phyloP scores from a whole-genome alignment of 2,113 vertebrate species.

The Narcine bancroftii region DNA sequence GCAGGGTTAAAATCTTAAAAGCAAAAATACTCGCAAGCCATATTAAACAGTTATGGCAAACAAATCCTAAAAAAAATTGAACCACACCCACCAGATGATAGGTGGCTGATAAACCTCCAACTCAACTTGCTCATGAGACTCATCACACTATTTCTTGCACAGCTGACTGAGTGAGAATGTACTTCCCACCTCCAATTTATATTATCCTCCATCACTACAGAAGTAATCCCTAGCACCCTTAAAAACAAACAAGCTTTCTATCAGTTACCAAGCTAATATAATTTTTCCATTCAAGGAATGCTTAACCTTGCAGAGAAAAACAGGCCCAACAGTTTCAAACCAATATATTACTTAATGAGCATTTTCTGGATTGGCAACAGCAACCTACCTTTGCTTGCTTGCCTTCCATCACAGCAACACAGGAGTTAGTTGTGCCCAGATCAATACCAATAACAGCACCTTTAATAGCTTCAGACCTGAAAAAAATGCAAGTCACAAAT shows the following conservation, averaged over 20 bases:
- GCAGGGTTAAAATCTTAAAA: neutral
- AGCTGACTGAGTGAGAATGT: rapidly evolving
- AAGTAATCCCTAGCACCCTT: too few relatives aligned
- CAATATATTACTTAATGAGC: slow-evolving; percentile 37
- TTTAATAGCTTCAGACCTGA: slow-evolving; percentile 90
- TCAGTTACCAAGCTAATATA: neutral
- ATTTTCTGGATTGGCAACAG: neutral
- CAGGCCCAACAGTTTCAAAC: neutral
- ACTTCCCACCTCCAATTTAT: too few relatives aligned
- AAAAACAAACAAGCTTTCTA: neutral
- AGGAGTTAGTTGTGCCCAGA: slow-evolving; percentile 95
- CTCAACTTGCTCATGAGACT: neutral
- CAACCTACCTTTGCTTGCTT: slow-evolving; percentile 84
- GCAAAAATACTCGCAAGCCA: neutral
- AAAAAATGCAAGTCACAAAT: slow-evolving; percentile 40
- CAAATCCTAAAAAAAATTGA: neutral
- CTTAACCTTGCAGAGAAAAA: neutral
- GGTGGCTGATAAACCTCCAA: neutral
- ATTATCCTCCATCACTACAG: too few relatives aligned
- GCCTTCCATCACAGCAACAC: slow-evolving; percentile 97
- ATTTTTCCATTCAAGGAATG: neutral
- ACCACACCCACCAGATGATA: neutral
- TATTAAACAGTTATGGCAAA: neutral
- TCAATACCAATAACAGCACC: slow-evolving; percentile 93
- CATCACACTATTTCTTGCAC: neutral